These are phyloP conservation scores for Tribolium madens DNA, from an alignment of 1,140 invertebrate species.

Conservation along the genomic window DNA sequence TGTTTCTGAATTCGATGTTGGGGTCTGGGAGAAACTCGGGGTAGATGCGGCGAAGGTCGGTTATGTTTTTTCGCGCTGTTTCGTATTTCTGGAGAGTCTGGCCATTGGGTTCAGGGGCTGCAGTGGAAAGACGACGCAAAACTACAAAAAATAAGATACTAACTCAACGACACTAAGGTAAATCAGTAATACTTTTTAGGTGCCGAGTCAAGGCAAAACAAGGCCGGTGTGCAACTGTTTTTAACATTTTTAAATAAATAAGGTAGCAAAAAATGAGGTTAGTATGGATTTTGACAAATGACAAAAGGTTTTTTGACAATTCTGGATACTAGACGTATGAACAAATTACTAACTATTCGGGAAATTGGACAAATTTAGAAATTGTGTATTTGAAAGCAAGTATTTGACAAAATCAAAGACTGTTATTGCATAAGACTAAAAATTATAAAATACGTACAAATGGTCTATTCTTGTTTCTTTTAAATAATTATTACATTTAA, in stretches of 20 bases:
- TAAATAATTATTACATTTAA: too few relatives aligned
- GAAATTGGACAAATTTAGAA: too few relatives aligned
- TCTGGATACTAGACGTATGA: too few relatives aligned
- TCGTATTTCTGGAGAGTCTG: conserved; percentile 13
- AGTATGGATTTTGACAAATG: too few relatives aligned
- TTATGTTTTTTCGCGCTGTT: conserved; percentile 51
- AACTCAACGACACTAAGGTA: not conserved
- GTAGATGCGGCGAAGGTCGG: conserved; percentile 82
- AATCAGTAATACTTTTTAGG: not conserved
- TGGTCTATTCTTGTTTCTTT: too few relatives aligned
- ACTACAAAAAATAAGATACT: not conserved
- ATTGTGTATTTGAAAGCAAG: too few relatives aligned
- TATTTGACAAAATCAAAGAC: too few relatives aligned
- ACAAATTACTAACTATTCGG: too few relatives aligned
- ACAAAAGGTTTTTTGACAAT: not conserved
- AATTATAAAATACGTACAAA: too few relatives aligned
- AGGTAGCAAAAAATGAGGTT: not conserved
- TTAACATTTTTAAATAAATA: not conserved
- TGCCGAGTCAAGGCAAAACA: not conserved
- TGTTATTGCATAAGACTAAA: too few relatives aligned
- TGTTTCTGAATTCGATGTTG: conserved; percentile 81
- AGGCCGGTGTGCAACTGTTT: not conserved
- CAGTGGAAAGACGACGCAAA: not conserved
- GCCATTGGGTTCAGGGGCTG: not conserved
- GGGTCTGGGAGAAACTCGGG: conserved; percentile 96